phyloP scores from a whole-genome alignment of 1,140 invertebrate species.

The Atopsyche davidsoni region DNA sequence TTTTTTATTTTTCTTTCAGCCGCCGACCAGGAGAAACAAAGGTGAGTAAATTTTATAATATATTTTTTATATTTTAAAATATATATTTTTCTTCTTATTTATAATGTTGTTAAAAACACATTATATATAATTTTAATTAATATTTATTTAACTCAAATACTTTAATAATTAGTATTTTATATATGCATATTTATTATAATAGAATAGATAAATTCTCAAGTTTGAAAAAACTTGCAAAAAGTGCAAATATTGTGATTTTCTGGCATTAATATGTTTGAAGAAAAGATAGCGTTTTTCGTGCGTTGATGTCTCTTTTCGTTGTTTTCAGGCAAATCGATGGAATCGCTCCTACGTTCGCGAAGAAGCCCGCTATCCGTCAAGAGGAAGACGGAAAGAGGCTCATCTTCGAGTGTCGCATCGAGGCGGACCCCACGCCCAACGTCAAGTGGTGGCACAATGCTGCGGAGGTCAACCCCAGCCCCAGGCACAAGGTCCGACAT shows the following conservation, averaged over 20 bases:
- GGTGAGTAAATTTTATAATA: conserved; percentile 35
- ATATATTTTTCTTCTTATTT: neutral
- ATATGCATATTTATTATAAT: too few species aligned
- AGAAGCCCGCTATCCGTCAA: conserved; percentile 94
- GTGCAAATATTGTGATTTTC: too few species aligned
- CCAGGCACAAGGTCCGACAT: conserved; percentile 71
- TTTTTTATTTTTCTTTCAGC: conserved; percentile 40
- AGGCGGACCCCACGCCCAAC: conserved; percentile 85
- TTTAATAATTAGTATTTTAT: too few species aligned
- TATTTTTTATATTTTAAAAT: conserved; percentile 5
- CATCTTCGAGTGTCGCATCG: conserved; percentile 92
- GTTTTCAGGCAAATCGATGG: conserved; percentile 90
- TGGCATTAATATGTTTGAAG: too few species aligned
- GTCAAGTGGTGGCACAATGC: conserved; percentile 91
- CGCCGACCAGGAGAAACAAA: conserved; percentile 50
- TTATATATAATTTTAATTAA: conserved; percentile 20
- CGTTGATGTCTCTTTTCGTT: too few species aligned
- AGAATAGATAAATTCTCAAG: too few species aligned
- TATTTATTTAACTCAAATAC: too few species aligned
- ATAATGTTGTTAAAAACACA: neutral
- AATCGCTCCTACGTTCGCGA: conserved; percentile 93
- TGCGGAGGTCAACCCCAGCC: conserved; percentile 64
- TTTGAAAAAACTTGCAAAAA: too few species aligned
- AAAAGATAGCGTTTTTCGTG: too few species aligned
- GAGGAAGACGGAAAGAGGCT: conserved; percentile 94